Evolutionary conservation across 23 tunicate species (phyloP).

Genomic region (Trididemnum miniatum): DNA sequence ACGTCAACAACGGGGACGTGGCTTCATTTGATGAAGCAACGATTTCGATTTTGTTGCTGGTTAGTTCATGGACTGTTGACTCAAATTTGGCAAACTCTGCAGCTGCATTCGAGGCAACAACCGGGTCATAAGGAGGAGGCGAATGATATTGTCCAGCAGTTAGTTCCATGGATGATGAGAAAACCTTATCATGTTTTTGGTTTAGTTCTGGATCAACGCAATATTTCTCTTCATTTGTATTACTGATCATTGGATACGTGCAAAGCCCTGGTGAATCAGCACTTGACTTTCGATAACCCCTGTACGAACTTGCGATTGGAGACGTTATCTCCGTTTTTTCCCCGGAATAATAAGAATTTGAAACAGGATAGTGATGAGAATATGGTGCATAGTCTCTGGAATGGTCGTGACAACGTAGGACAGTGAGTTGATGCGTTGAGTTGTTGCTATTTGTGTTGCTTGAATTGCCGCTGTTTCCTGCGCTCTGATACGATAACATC

Average conservation of each 20-base stretch:
- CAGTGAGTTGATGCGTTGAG: neutral
- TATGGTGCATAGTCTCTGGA: neutral
- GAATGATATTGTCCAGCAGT: conserved; percentile 35
- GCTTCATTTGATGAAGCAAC: neutral
- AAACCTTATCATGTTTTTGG: neutral
- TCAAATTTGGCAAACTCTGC: conserved; percentile 49
- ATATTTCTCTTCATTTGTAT: neutral
- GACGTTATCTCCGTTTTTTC: conserved; percentile 20
- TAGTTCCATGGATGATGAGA: neutral
- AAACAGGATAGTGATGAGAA: neutral
- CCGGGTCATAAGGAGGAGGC: conserved; percentile 56
- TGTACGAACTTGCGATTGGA: neutral
- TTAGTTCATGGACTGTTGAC: conserved; percentile 35
- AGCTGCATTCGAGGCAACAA: neutral
- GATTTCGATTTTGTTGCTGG: conserved; percentile 21
- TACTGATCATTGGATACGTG: neutral
- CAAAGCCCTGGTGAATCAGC: conserved; percentile 6
- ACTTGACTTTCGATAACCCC: conserved; percentile 15
- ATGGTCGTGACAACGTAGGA: neutral
- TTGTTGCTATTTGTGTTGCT: neutral
- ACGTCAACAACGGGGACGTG: conserved; percentile 22
- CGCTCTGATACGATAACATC: conserved; percentile 45
- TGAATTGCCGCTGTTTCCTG: neutral
- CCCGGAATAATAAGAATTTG: neutral
- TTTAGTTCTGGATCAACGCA: neutral